Base-by-base conservation (phyloP, 2,888 invertebrate species). In the Eretmocerus hayati region DNA sequence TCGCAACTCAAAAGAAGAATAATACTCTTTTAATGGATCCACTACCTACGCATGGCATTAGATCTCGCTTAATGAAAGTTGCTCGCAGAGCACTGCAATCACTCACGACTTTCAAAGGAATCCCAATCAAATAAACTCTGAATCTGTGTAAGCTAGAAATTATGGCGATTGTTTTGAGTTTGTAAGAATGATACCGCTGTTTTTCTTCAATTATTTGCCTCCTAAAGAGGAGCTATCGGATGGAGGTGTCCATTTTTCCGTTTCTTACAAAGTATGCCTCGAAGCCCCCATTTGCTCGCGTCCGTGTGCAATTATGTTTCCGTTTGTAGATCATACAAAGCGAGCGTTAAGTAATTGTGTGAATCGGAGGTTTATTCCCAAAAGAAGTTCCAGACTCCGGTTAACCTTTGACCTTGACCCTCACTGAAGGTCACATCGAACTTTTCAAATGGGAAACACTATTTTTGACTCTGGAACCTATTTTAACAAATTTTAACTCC, bases 141-240 rank as follows among this genome's bases (percentile, higher is more conserved):
- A 69, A 69, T 44, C 64, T 61, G 15, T 58, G 49, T 2, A 70
- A 32, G 11, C 60, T 56, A 42, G 57, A 61, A 0, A 70, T 62
- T 0, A 71, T 60, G 1, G 67, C 68, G n/a, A 72, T 52, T 2
- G 58, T 60, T 45, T 72, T 65, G n/a, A 64, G 47, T 32, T 73
- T 71, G 22, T 63, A 65, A 1, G 62, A 62, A 23, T 63, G 63
- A 31, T 65, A 68, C 26, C 58, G 62, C 18, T 48, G 42, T 54
- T 73, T 71, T 2, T 59, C 56, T 2, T 47, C 50, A 0, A 60
- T 59, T 1, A 67, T 61, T 39, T 62, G 63, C 8, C 63, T 56
- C 36, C 65, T 67, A 30, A 57, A 62, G 47, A 64, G n/a, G 71
- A 1, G 61, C 60, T 8, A 65, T 58, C 2, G 60, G 60, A 31